These are phyloP conservation scores for Rhynchopsitta pachyrhyncha DNA, from an alignment of 2,113 vertebrate genomes.

Conservation along the genomic window DNA sequence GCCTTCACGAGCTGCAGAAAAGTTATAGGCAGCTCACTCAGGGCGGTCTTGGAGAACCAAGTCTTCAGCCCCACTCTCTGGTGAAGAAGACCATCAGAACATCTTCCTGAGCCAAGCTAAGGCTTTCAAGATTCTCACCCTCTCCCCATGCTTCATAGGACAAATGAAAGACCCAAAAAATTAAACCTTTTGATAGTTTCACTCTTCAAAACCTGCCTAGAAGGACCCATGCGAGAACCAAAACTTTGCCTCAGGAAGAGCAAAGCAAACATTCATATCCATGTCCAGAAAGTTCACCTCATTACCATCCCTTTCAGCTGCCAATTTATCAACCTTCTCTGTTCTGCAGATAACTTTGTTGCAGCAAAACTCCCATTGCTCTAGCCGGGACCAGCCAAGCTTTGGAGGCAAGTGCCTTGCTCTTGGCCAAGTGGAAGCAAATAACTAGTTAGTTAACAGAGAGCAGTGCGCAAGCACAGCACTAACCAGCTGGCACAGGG, in stretches of 20 bases:
- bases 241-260: neutral
- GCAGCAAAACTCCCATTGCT: rapidly evolving
- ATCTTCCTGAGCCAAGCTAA: neutral
- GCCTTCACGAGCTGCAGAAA: neutral
- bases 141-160: neutral
- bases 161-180: neutral
- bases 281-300: neutral
- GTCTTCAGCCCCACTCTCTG: neutral
- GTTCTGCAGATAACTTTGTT: neutral
- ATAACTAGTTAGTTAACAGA: neutral
- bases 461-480: neutral
- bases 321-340: neutral
- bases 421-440: neutral
- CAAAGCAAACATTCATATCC: neutral
- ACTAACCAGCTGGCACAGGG: slow-evolving; percentile 93
- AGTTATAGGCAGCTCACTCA: neutral
- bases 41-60: neutral
- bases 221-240: neutral
- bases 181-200: neutral
- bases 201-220: neutral
- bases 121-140: neutral
- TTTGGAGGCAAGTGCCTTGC: neutral
- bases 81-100: neutral
- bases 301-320: neutral
- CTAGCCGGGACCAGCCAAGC: neutral